phyloP scores from a whole-genome alignment of 2,113 vertebrate genomes.

The Melospiza georgiana region DNA sequence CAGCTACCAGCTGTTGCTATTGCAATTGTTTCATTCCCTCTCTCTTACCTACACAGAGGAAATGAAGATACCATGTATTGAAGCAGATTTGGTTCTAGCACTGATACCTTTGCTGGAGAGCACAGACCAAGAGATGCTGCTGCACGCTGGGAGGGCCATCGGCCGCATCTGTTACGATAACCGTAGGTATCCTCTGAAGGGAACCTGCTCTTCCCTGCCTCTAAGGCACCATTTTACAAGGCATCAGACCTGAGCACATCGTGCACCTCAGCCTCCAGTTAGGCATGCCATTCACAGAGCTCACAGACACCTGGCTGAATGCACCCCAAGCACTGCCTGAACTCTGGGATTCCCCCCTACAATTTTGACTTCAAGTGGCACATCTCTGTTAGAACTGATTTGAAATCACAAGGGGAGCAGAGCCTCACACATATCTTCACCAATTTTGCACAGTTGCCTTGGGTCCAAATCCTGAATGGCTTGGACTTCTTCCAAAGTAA shows the following conservation, averaged over 20 bases:
- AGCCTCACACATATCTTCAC: background rate
- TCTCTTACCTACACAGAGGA: constrained; percentile 66
- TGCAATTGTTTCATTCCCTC: background rate
- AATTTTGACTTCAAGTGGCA: background rate
- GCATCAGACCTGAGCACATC: background rate
- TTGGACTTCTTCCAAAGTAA: background rate
- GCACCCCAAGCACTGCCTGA: background rate
- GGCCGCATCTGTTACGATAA: constrained; percentile 89
- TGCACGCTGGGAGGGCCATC: constrained; percentile 86
- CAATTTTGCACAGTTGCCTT: background rate
- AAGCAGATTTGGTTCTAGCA: constrained; percentile 80
- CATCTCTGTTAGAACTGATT: background rate
- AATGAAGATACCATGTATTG: constrained; percentile 81
- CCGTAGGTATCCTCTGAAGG: constrained; percentile 67
- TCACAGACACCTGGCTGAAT: background rate
- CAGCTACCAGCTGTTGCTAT: background rate
- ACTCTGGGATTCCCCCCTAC: background rate
- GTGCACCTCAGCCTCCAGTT: background rate
- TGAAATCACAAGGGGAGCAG: background rate
- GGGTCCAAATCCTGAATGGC: background rate
- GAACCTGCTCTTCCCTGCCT: background rate
- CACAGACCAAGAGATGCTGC: constrained; percentile 81
- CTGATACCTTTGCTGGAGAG: constrained; percentile 83
- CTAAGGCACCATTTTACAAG: background rate
- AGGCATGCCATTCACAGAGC: background rate